Percentiles rank a stretch among this genome's conserved stretches.
Conservation (phyloP, 2,888 invertebrate genomes). For the Thera obeliscata region DNA sequence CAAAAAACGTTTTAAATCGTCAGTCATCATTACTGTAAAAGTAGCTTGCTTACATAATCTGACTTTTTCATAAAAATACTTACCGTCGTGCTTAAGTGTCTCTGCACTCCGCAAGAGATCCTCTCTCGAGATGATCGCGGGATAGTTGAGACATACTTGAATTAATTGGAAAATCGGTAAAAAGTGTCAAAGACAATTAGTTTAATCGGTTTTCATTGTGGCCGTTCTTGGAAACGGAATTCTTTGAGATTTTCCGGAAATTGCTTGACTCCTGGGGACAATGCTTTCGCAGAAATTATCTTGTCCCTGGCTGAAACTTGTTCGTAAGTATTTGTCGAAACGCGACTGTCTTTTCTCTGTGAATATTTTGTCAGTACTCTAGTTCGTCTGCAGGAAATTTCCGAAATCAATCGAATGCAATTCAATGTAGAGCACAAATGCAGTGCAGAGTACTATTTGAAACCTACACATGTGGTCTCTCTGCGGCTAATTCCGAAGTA, state of each 20-base stretch:
- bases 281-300: background rate
- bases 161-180: slow-evolving; percentile 40
- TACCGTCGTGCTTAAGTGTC: slow-evolving; percentile 50
- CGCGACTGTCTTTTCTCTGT: background rate
- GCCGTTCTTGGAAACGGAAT: slow-evolving; percentile 15
- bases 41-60: slow-evolving; percentile 3
- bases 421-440: slow-evolving; percentile 1
- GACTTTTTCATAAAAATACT: slow-evolving; percentile 13
- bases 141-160: slow-evolving; percentile 32
- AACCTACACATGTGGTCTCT: background rate
- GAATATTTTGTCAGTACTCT: background rate
- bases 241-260: slow-evolving; percentile 18
- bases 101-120: slow-evolving; percentile 19
- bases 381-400: background rate
- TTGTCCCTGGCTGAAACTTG: background rate
- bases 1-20: background rate
- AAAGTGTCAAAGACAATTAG: slow-evolving; percentile 37
- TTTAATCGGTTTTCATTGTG: slow-evolving; percentile 28
- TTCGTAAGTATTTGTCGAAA: background rate
- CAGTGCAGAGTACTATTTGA: background rate
- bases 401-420: background rate
- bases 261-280: background rate
- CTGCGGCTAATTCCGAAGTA: background rate
- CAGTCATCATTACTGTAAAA: background rate
- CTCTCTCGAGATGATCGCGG: slow-evolving; percentile 15